Evolutionary conservation across 2,888 invertebrate species (phyloP).

Genomic region (Carabus problematicus): DNA sequence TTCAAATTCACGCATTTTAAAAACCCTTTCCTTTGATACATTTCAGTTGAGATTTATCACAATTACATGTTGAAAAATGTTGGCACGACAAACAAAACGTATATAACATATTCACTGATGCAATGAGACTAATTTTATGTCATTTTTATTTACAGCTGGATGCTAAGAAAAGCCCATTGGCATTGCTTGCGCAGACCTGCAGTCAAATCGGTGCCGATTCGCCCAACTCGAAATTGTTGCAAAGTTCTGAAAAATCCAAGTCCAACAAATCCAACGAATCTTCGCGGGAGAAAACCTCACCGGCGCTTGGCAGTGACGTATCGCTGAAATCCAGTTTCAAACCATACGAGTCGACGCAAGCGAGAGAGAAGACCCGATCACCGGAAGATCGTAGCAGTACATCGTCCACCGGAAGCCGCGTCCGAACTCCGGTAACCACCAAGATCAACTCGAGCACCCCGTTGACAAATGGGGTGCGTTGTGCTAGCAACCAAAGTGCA

Average conservation of each 20-base stretch:
- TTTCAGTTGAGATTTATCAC: neutral
- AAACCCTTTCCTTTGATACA: neutral
- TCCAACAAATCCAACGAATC: constrained; percentile 61
- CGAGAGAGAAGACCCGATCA: constrained; percentile 71
- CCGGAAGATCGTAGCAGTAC: constrained; percentile 69
- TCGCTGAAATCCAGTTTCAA: constrained; percentile 71
- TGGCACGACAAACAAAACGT: neutral
- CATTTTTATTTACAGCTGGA: constrained; percentile 80
- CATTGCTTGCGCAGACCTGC: constrained; percentile 94
- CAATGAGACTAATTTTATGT: neutral
- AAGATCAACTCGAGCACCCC: constrained; percentile 63
- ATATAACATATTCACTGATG: neutral
- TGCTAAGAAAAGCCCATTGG: constrained; percentile 96
- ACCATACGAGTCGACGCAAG: constrained; percentile 75
- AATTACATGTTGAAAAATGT: neutral
- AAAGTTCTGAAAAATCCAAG: constrained; percentile 75
- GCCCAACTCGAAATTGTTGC: constrained; percentile 77
- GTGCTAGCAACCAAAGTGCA: constrained; percentile 81
- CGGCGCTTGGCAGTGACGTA: constrained; percentile 57
- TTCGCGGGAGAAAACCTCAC: constrained; percentile 69
- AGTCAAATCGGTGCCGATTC: constrained; percentile 95
- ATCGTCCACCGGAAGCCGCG: constrained; percentile 59
- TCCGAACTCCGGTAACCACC: constrained; percentile 66
- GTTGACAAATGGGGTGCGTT: constrained; percentile 64
- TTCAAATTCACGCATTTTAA: neutral